Evolutionary conservation across 1,140 invertebrate species (phyloP).

Genomic region (Sycophila sp.): DNA sequence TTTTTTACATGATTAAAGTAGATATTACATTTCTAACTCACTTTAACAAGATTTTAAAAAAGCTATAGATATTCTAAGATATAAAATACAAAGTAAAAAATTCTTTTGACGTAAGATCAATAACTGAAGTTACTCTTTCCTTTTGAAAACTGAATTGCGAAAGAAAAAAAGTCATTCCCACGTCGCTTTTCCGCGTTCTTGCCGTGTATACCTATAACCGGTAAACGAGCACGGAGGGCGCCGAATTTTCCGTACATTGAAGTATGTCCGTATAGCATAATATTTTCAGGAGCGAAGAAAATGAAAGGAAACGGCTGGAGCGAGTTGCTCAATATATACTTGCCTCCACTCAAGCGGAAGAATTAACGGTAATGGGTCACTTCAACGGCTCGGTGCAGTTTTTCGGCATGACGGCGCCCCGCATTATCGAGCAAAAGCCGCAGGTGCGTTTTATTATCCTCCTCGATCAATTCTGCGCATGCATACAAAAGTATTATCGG

Average conservation of each 20-base stretch:
- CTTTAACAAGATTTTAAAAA: too few relatives aligned
- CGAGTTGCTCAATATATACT: conserved; percentile 50
- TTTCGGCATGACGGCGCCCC: conserved; percentile 47
- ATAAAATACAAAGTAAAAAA: too few relatives aligned
- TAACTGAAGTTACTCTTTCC: too few relatives aligned
- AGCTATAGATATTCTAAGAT: too few relatives aligned
- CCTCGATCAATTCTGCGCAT: background rate
- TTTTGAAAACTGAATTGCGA: too few relatives aligned
- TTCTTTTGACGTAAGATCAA: too few relatives aligned
- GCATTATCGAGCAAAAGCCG: conserved; percentile 31
- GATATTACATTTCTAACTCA: too few relatives aligned
- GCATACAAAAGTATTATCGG: background rate
- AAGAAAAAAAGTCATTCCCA: too few relatives aligned
- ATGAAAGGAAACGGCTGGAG: conserved; percentile 49
- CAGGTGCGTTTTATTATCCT: conserved; percentile 38
- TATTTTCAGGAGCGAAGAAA: conserved; percentile 47
- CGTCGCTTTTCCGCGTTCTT: background rate
- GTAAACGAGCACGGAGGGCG: background rate
- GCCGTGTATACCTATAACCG: background rate
- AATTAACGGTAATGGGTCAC: conserved; percentile 54
- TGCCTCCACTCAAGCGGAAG: conserved; percentile 46
- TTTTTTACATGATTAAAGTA: too few relatives aligned
- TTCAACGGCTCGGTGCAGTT: conserved; percentile 52
- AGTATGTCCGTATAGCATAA: background rate
- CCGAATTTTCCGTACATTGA: background rate